Base-by-base conservation (phyloP, 2,888 invertebrate species). In the Trissolcus brochymenae region DNA sequence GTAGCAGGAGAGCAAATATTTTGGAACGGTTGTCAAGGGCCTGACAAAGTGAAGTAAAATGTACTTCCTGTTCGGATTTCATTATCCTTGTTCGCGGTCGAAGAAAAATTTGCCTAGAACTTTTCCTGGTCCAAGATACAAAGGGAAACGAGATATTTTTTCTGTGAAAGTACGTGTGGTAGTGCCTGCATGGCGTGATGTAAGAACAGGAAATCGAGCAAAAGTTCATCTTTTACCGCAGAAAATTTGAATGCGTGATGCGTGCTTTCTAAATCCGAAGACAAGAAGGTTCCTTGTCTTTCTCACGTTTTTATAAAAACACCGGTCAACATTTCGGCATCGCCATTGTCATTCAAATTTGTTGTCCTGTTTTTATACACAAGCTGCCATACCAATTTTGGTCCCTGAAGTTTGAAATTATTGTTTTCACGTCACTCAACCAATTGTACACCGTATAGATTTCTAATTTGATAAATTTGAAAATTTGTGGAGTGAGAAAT, bases 151-250 rank as follows among this genome's bases (percentile, higher is more conserved):
- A 53, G 68, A 75, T 68, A 68, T 64, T 72, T 71, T 54, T 54
- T 54, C 54, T 54, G 67, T 64, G 75, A 68, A 68, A 75, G 68
- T 70, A 59, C 29, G 54, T 9, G 35, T 1, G 35, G 35, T 67
- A 53, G 35, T 67, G 46, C 65, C 60, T 65, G 65, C 54, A 64
- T 14, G 16, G 13, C 61, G 60, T 76, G 76, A 71, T 71, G 66
- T 76, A 76, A 76, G 76, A 71, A 70, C 76, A 60, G 71, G 76
- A 76, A 76, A 76, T 66, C 56, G 35, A 76, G 70, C 76, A 76
- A 76, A 76, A 76, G 61, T 71, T 71, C 71, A 71, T 71, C 66
- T 66, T 65, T 70, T 66, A 49, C 66, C 51, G 60, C 61, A 71
- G 60, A 71, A 19, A 25, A 76, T 76, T 76, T 76, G 71, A 66